phyloP scores from a whole-genome alignment of 1,140 invertebrate genomes.

The Episyrphus balteatus region DNA sequence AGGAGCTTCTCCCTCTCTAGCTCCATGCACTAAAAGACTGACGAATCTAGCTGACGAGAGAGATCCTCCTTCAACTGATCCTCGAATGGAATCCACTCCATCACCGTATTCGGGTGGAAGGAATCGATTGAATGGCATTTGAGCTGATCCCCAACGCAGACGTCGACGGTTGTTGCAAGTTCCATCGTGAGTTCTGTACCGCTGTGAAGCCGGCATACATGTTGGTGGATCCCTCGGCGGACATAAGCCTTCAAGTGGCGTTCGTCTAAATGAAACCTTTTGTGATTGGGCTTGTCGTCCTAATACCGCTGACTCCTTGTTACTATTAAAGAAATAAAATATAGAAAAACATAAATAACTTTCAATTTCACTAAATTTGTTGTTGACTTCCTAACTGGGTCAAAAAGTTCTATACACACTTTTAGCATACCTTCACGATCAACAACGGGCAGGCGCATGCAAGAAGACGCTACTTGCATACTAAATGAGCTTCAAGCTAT shows the following conservation, averaged over 20 bases:
- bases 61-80: slow-evolving; percentile 42
- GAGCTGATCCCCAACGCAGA: slow-evolving; percentile 69
- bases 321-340: slow-evolving; percentile 11
- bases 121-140: slow-evolving; percentile 72
- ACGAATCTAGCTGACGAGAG: slow-evolving; percentile 58
- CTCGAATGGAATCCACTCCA: slow-evolving; percentile 50
- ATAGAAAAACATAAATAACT: neutral
- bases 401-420: neutral
- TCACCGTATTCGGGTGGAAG: slow-evolving; percentile 73
- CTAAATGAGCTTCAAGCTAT: neutral
- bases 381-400: neutral
- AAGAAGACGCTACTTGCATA: neutral
- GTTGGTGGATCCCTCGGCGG: slow-evolving; percentile 28
- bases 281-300: slow-evolving; percentile 29
- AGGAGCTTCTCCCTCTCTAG: slow-evolving; percentile 45
- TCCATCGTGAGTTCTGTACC: slow-evolving; percentile 72
- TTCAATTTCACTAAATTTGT: neutral
- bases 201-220: slow-evolving; percentile 34
- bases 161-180: slow-evolving; percentile 73
- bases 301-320: slow-evolving; percentile 29
- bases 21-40: slow-evolving; percentile 52
- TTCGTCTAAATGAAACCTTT: slow-evolving; percentile 29
- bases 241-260: slow-evolving; percentile 29
- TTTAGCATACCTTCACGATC: neutral
- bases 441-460: neutral